Evolutionary conservation across 2,113 vertebrate species (phyloP).

Genomic region (Progne subis): DNA sequence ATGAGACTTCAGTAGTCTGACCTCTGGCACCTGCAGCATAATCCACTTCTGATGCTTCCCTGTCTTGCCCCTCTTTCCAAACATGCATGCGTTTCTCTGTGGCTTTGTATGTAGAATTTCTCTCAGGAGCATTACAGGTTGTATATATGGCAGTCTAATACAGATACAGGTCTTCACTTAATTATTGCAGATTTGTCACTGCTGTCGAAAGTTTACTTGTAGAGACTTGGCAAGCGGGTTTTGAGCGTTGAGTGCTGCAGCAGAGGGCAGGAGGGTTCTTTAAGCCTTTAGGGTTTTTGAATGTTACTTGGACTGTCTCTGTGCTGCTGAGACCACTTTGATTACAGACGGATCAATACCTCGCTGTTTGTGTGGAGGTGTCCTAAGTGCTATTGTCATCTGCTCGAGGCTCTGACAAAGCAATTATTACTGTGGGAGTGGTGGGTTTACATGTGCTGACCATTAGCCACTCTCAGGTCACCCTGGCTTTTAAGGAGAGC

Average conservation of each 20-base stretch:
- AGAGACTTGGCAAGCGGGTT: not conserved
- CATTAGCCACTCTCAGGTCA: constrained; percentile 77
- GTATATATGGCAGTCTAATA: not conserved
- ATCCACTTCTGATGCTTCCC: not conserved
- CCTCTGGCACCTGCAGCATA: not conserved
- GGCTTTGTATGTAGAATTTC: not conserved
- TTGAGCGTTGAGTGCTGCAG: not conserved
- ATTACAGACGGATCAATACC: constrained; percentile 88
- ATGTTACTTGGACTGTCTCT: constrained; percentile 62
- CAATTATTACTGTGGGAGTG: constrained; percentile 84
- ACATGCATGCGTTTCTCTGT: accelerated
- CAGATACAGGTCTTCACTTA: not conserved
- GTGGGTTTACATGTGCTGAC: constrained; percentile 69
- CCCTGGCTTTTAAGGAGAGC: constrained; percentile 83
- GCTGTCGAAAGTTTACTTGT: not conserved
- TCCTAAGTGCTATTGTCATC: constrained; percentile 89
- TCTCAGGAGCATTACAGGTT: accelerated
- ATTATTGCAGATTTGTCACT: not conserved
- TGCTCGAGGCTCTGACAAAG: constrained; percentile 84
- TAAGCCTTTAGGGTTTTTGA: constrained; percentile 51
- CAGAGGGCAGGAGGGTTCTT: constrained; percentile 1
- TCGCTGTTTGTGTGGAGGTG: constrained; percentile 85
- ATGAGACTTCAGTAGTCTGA: not conserved
- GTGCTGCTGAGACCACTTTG: constrained; percentile 69
- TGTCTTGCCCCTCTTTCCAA: not conserved